Evolutionary conservation across 2,113 vertebrate genomes (phyloP).

Genomic region (Lasiurus cinereus): DNA sequence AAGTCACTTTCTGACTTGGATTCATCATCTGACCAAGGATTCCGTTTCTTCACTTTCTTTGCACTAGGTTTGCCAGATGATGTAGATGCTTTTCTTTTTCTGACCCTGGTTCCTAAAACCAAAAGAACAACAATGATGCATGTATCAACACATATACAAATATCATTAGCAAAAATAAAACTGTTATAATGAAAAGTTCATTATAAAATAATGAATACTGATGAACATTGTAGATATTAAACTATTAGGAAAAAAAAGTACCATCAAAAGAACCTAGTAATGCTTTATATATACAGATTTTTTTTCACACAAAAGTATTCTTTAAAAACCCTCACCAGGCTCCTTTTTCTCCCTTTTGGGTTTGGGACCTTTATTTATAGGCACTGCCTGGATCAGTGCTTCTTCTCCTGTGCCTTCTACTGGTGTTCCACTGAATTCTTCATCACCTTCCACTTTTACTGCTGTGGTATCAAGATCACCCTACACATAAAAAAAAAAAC

Average conservation of each 20-base stretch:
- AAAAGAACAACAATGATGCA: slow-evolving; percentile 48
- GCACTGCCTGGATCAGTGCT: slow-evolving; percentile 83
- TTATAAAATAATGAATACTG: slow-evolving; percentile 50
- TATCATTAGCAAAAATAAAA: slow-evolving; percentile 26
- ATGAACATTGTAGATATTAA: slow-evolving; percentile 17
- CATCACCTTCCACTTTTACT: slow-evolving; percentile 96
- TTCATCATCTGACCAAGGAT: slow-evolving; percentile 99
- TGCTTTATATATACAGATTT: neutral
- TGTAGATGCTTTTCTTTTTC: slow-evolving; percentile 91
- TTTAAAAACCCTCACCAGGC: slow-evolving; percentile 88
- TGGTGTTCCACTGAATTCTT: slow-evolving; percentile 88
- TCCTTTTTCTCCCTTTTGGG: slow-evolving; percentile 96
- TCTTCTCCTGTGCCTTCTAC: slow-evolving; percentile 91
- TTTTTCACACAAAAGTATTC: neutral
- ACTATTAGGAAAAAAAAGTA: slow-evolving; percentile 11
- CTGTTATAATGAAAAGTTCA: slow-evolving; percentile 13
- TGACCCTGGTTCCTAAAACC: slow-evolving; percentile 92
- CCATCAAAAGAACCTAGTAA: neutral
- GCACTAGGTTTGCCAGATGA: slow-evolving; percentile 88
- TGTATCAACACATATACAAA: neutral
- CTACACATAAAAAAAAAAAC: slow-evolving; percentile 84
- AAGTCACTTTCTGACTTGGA: slow-evolving; percentile 96
- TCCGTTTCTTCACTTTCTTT: slow-evolving; percentile 97
- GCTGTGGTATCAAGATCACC: slow-evolving; percentile 90
- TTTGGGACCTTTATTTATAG: slow-evolving; percentile 88